phyloP scores from a whole-genome alignment of 1,140 invertebrate genomes.

The Polyergus mexicanus region DNA sequence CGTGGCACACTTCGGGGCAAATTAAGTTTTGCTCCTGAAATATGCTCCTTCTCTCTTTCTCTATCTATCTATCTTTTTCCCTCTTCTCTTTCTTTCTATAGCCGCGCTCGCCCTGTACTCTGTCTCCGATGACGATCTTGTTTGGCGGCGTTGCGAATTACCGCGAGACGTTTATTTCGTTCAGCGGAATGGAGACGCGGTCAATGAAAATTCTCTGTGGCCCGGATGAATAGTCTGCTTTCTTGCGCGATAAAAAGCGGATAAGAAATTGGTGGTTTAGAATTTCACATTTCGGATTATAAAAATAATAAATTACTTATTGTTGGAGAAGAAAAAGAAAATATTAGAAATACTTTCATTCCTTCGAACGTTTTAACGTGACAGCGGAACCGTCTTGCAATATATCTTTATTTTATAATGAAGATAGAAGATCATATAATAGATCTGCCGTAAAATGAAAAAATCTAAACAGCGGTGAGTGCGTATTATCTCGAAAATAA shows the following conservation, averaged over 20 bases:
- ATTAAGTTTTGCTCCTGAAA: slow-evolving; percentile 85
- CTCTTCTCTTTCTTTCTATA: slow-evolving; percentile 27
- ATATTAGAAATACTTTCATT: not conserved
- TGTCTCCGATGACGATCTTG: slow-evolving; percentile 53
- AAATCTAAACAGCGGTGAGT: not conserved
- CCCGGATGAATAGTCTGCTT: slow-evolving; percentile 47
- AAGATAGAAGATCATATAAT: not conserved
- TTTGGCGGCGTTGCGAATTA: slow-evolving; percentile 61
- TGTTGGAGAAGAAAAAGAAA: not conserved
- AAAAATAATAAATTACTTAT: slow-evolving; percentile 5
- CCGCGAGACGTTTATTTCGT: slow-evolving; percentile 63
- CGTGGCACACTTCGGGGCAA: slow-evolving; percentile 84
- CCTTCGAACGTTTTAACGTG: not conserved
- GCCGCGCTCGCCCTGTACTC: slow-evolving; percentile 43
- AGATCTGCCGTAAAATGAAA: not conserved
- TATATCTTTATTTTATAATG: not conserved
- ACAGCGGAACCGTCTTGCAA: not conserved
- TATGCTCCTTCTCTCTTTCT: slow-evolving; percentile 70
- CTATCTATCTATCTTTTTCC: not conserved
- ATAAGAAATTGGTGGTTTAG: slow-evolving; percentile 22
- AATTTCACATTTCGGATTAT: not conserved
- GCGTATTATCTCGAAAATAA: not conserved
- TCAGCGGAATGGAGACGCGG: slow-evolving; percentile 7
- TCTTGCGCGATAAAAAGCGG: slow-evolving; percentile 30
- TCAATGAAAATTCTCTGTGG: slow-evolving; percentile 41